Base-by-base conservation (phyloP, 2,113 vertebrate species). In the Tympanuchus pallidicinctus region DNA sequence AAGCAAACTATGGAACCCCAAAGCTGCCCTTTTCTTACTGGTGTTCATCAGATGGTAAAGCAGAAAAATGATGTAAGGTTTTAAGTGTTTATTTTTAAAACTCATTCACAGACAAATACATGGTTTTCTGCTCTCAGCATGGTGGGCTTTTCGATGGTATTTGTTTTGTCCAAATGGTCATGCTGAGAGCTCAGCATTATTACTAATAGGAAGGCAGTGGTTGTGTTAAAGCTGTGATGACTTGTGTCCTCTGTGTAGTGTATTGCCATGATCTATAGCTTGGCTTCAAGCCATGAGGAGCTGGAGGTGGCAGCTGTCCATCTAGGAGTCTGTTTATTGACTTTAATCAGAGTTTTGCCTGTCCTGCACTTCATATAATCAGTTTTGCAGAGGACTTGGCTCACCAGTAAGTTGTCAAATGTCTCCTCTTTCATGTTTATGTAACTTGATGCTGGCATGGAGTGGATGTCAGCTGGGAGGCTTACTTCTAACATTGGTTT, bases 291-390 rank as follows among this genome's bases (percentile, higher is more conserved):
- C 67, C 82, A 45, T 10, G 69, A 82, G 63, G 38, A 76, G 48
- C 88, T 87, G 52, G 78, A 65, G 84, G 65, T 74, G 89, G 61
- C 59, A 78, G 74, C 60, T 92, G 73, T n/a, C 75, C 74, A 76
- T 73, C 36, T 82, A 64, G 42, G 67, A 92, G 24, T 25, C 45
- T 61, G 61, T 88, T 92, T 89, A 70, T 89, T 94, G 92, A 66
- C 78, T 95, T 89, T 61, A 89, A 59, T 65, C 57, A 70, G 82
- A 75, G 27, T 47, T 88, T 71, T 86, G 73, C 56, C 57, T 78
- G 50, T 60, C 36, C 48, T 85, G 8, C 5, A 11, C 71, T 91
- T 85, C 28, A 69, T 75, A 1, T 48, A 83, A 81, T 32, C 36
- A 34, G 32, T 87, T 72, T n/a, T 90, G 59, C 78, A 69, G 81